These are phyloP conservation scores for Tubulanus polymorphus DNA, from an alignment of 2,888 invertebrate genomes.

Conservation along the genomic window DNA sequence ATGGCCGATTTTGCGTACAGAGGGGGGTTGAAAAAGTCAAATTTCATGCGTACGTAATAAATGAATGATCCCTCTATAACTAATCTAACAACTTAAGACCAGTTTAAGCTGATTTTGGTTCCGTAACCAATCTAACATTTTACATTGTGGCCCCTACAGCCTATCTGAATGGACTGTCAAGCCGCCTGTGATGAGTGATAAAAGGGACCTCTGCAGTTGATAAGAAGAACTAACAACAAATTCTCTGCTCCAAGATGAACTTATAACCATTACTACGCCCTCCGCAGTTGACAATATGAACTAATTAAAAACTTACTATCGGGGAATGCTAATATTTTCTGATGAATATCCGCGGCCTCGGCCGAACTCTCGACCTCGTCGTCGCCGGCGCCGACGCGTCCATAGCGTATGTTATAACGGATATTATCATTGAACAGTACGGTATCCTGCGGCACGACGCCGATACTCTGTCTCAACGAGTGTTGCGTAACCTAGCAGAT, in stretches of 20 bases:
- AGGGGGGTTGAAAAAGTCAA: too few relatives aligned
- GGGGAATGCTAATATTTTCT: constrained; percentile 84
- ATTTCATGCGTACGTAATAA: too few relatives aligned
- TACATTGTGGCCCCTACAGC: too few relatives aligned
- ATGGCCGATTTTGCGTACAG: too few relatives aligned
- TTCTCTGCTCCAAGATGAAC: background rate
- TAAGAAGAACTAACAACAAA: too few relatives aligned
- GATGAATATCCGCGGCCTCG: constrained; percentile 89
- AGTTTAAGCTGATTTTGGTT: too few relatives aligned
- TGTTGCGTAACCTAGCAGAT: constrained; percentile 50
- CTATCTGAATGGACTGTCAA: too few relatives aligned
- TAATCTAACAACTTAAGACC: too few relatives aligned
- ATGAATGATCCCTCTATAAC: too few relatives aligned
- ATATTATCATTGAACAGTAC: constrained; percentile 91
- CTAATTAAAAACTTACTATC: constrained; percentile 57
- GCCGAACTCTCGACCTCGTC: constrained; percentile 86
- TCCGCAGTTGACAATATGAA: background rate
- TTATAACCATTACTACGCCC: background rate
- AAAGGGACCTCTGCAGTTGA: too few relatives aligned
- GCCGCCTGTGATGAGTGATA: too few relatives aligned
- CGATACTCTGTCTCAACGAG: constrained; percentile 55
- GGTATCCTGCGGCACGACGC: constrained; percentile 69
- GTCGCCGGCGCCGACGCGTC: constrained; percentile 72
- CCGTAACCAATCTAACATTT: too few relatives aligned
- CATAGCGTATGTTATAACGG: constrained; percentile 92